Conservation (phyloP, 2,797 vertebrate genomes). For the Serranus cabrilla region DNA sequence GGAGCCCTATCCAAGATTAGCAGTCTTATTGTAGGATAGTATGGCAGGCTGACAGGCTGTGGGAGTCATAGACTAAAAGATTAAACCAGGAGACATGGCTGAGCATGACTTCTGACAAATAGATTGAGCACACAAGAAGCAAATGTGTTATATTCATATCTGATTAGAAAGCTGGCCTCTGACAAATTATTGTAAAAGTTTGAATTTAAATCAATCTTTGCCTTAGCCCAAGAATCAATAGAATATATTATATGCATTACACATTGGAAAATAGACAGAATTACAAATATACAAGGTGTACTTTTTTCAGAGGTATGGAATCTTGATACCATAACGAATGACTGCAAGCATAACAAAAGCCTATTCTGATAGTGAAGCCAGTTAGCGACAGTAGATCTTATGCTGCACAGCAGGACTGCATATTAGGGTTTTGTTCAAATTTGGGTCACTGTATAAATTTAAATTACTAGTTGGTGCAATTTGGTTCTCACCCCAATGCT, state of each 20-base stretch:
- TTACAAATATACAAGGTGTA: not conserved
- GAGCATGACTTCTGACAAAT: conserved; percentile 38
- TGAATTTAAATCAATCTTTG: not conserved
- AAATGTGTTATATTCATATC: not conserved
- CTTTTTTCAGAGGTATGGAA: not conserved
- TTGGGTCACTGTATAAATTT: not conserved
- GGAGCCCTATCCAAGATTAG: conserved; percentile 45
- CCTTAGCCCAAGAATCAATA: not conserved
- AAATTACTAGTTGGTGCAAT: not conserved
- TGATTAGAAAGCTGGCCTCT: not conserved
- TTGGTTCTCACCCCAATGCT: not conserved
- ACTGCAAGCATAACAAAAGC: not conserved
- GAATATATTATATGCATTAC: not conserved
- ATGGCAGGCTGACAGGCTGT: conserved; percentile 53
- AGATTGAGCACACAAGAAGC: conserved; percentile 24
- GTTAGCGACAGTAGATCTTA: not conserved
- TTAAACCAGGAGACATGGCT: conserved; percentile 40
- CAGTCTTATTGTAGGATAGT: conserved; percentile 32
- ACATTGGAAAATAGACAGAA: not conserved
- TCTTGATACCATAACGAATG: not conserved
- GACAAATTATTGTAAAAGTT: not conserved
- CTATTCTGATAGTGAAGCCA: not conserved
- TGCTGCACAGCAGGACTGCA: not conserved
- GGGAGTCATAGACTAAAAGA: conserved; percentile 50
- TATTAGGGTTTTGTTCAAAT: not conserved